Percentiles rank a stretch among this genome's conserved stretches.
phyloP scores from a whole-genome alignment of 2,888 invertebrate species.

The Biston stratarius region DNA sequence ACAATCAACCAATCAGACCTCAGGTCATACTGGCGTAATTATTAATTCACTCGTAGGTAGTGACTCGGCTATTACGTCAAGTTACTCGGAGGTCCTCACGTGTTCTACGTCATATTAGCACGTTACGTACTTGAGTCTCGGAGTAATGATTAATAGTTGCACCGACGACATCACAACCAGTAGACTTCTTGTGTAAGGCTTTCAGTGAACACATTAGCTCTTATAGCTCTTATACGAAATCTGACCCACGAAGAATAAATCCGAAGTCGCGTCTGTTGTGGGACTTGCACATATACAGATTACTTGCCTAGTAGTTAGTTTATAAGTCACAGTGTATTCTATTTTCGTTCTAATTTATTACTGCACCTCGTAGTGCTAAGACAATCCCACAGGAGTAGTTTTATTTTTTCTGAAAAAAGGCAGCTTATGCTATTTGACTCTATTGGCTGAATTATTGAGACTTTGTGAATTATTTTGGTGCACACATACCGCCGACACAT shows the following conservation, averaged over 20 bases:
- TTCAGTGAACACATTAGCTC: constrained; percentile 6
- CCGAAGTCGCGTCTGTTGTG: neutral
- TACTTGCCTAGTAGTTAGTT: too few species aligned
- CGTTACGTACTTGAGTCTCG: constrained; percentile 12
- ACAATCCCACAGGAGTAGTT: too few species aligned
- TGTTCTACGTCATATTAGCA: constrained; percentile 22
- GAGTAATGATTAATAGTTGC: constrained; percentile 17
- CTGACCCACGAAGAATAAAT: neutral
- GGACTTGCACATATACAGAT: neutral
- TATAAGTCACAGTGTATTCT: too few species aligned
- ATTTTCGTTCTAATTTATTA: too few species aligned
- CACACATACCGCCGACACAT: too few species aligned
- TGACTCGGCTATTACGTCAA: constrained; percentile 12
- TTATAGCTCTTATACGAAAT: neutral
- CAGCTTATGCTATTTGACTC: too few species aligned
- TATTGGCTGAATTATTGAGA: too few species aligned
- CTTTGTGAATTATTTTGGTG: too few species aligned
- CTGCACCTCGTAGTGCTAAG: too few species aligned
- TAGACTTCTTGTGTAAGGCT: neutral
- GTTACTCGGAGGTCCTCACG: constrained; percentile 5
- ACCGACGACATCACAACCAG: neutral
- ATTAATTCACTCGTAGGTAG: too few species aligned
- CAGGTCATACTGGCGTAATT: too few species aligned
- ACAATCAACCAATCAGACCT: neutral
- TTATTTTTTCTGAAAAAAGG: too few species aligned